These are phyloP conservation scores for Agrochola litura DNA, from an alignment of 2,888 invertebrate genomes.

Conservation along the genomic window DNA sequence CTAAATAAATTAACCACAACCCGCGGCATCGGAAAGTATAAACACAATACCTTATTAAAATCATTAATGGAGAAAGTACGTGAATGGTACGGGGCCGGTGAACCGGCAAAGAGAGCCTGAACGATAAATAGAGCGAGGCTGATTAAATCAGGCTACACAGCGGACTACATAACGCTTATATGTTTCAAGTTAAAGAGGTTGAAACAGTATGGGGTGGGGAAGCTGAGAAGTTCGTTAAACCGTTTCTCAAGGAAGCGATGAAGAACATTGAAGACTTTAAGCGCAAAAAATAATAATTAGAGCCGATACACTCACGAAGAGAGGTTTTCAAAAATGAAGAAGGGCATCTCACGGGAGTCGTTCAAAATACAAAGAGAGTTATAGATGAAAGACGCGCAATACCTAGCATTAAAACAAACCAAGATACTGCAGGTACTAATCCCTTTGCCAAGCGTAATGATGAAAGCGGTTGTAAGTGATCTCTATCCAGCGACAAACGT, in stretches of 20 bases:
- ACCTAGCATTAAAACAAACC: neutral
- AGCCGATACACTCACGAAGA: neutral
- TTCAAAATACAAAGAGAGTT: too few relatives aligned
- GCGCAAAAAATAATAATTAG: too few relatives aligned
- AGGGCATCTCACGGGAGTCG: too few relatives aligned
- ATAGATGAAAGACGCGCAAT: neutral
- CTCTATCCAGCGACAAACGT: neutral
- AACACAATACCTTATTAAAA: conserved; percentile 68
- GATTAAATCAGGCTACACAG: conserved; percentile 45
- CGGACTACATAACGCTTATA: conserved; percentile 15
- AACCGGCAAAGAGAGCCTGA: conserved; percentile 62
- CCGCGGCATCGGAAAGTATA: conserved; percentile 50
- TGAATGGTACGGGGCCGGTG: conserved; percentile 63
- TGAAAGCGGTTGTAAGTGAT: conserved; percentile 4
- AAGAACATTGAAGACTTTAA: neutral
- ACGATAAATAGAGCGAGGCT: conserved; percentile 61
- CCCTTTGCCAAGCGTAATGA: neutral
- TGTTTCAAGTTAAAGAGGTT: neutral
- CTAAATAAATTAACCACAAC: conserved; percentile 35
- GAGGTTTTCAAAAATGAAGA: neutral
- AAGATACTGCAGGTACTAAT: neutral
- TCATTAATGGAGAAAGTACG: conserved; percentile 66
- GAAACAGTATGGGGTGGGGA: neutral
- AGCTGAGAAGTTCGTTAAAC: neutral
- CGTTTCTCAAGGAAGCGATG: neutral